A percentile compares a stretch with the other conserved stretches of the same genome.
Evolutionary conservation across 2,888 invertebrate genomes (phyloP).

Genomic region (Abrostola triplasia): DNA sequence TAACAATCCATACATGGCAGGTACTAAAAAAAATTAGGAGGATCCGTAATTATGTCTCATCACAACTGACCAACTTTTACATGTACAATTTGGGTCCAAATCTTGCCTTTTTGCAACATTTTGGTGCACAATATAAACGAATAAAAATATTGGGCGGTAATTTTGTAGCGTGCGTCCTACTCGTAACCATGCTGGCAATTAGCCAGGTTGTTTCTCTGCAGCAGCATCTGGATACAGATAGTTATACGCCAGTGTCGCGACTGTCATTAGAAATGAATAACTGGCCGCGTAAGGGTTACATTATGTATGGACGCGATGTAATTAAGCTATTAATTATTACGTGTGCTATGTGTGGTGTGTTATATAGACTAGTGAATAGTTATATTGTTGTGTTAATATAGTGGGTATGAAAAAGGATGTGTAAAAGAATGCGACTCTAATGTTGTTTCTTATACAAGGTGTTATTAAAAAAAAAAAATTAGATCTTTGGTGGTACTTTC

Average conservation of each 20-base stretch:
- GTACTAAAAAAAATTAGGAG: too few species aligned
- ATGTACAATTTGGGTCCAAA: too few species aligned
- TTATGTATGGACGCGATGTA: neutral
- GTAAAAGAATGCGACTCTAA: neutral
- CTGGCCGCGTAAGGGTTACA: slow-evolving; percentile 18
- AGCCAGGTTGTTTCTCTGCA: slow-evolving; percentile 65
- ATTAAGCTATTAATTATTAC: slow-evolving; percentile 5
- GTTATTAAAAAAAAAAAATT: too few species aligned
- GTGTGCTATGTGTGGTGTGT: neutral
- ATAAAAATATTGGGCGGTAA: slow-evolving; percentile 62
- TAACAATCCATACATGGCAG: too few species aligned
- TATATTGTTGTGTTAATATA: neutral
- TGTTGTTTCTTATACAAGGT: neutral
- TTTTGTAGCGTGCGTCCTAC: slow-evolving; percentile 52
- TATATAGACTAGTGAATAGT: neutral
- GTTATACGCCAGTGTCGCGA: slow-evolving; percentile 32
- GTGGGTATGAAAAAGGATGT: neutral
- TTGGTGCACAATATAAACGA: slow-evolving; percentile 40
- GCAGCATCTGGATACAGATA: slow-evolving; percentile 57
- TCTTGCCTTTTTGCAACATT: neutral
- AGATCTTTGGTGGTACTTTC: too few species aligned
- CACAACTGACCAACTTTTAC: too few species aligned
- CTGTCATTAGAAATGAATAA: slow-evolving; percentile 36
- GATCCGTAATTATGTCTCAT: too few species aligned
- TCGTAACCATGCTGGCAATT: slow-evolving; percentile 62